Conservation (phyloP, 2,113 vertebrate genomes). For the Thryonomys swinderianus region DNA sequence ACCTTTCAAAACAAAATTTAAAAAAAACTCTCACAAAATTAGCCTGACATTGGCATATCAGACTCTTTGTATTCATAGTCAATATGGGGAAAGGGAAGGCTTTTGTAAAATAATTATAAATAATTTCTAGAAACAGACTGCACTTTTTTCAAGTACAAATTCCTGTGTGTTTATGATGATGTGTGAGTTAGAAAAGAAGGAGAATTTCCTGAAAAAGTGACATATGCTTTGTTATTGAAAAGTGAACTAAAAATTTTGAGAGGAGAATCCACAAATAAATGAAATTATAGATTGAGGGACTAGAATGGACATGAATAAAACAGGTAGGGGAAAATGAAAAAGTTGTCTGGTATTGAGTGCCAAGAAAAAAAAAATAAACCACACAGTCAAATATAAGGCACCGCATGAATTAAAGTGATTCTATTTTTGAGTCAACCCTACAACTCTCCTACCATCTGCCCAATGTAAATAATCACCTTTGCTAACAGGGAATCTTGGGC, state of each 20-base stretch:
- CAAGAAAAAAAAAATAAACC: not conserved
- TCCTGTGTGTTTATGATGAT: not conserved
- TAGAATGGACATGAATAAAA: not conserved
- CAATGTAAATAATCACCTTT: not conserved
- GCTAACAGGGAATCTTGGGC: not conserved
- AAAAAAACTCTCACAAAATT: constrained; percentile 33
- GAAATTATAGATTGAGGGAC: not conserved
- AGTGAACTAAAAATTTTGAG: not conserved
- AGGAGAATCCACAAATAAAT: not conserved
- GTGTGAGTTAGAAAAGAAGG: not conserved
- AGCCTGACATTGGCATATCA: not conserved
- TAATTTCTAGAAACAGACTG: not conserved
- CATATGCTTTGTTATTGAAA: constrained; percentile 14
- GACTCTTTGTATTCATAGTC: not conserved
- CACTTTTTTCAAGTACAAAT: constrained; percentile 28
- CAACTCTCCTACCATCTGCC: not conserved
- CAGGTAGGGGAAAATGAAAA: not conserved
- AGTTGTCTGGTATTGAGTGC: not conserved
- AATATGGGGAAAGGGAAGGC: not conserved
- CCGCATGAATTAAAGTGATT: not conserved
- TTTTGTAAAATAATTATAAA: constrained; percentile 17
- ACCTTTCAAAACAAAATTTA: constrained; percentile 43
- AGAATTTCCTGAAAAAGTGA: constrained; percentile 21
- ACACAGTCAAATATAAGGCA: not conserved
- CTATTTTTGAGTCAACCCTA: not conserved